Evolutionary conservation across 23 tunicate species (phyloP).

Genomic region (Pegea sp.): DNA sequence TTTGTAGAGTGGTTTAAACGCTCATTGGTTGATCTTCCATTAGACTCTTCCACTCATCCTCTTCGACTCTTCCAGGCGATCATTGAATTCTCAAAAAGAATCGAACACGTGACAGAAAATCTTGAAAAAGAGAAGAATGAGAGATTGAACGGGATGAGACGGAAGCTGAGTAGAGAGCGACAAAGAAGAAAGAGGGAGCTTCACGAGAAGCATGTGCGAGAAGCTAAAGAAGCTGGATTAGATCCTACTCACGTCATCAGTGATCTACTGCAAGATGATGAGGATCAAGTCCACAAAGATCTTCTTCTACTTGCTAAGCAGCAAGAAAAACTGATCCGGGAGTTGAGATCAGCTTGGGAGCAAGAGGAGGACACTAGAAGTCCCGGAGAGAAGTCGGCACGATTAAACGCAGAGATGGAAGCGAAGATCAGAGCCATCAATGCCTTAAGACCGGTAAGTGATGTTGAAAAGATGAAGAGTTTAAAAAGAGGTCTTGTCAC

Average conservation of each 20-base stretch:
- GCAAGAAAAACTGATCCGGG: constrained; percentile 78
- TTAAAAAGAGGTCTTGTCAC: no score
- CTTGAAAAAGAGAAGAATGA: constrained; percentile 60
- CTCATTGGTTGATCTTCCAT: neutral
- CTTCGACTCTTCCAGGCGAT: constrained; percentile 68
- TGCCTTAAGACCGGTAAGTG: constrained; percentile 56
- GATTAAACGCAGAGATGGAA: constrained; percentile 68
- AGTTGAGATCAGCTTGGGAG: constrained; percentile 57
- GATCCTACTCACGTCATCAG: constrained; percentile 62
- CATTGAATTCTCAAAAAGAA: constrained; percentile 52
- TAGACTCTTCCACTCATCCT: no score
- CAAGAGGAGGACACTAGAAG: constrained; percentile 45
- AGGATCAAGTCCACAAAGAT: constrained; percentile 84
- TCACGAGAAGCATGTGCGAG: constrained; percentile 35
- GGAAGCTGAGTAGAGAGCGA: constrained; percentile 47
- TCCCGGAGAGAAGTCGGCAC: constrained; percentile 27
- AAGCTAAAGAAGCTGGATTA: constrained; percentile 70
- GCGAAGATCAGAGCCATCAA: constrained; percentile 66
- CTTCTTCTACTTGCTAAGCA: constrained; percentile 70
- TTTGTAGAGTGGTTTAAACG: neutral
- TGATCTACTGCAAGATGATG: constrained; percentile 45
- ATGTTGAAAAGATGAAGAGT: no score
- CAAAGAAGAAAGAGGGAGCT: constrained; percentile 58
- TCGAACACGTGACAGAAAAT: constrained; percentile 26
- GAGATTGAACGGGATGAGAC: constrained; percentile 33